phyloP scores from a whole-genome alignment of 92 coral and sea anemone genomes.

The Galaxea fascicularis region DNA sequence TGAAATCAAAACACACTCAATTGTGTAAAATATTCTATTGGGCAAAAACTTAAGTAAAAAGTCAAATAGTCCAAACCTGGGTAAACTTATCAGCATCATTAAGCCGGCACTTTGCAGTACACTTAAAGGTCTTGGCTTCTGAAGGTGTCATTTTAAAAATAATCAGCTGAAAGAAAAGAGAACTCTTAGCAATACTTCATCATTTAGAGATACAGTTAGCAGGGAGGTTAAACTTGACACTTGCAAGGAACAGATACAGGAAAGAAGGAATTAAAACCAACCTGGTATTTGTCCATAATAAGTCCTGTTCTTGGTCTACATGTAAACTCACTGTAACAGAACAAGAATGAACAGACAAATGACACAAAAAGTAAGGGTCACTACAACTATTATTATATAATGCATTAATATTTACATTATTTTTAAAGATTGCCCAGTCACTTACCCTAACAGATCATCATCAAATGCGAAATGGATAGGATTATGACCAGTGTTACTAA shows the following conservation, averaged over 20 bases:
- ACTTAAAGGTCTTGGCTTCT: slow-evolving; percentile 72
- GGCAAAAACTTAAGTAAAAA: no score
- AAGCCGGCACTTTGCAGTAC: slow-evolving; percentile 76
- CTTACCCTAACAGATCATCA: slow-evolving; percentile 83
- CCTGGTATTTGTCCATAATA: slow-evolving; percentile 86
- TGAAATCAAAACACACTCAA: no score
- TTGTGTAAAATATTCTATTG: no score
- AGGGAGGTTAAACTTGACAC: no score
- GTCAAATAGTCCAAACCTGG: slow-evolving; percentile 68
- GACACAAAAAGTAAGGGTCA: neutral
- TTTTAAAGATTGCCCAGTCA: neutral
- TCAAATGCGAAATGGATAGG: slow-evolving; percentile 91
- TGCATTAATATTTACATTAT: no score
- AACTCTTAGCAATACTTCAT: neutral
- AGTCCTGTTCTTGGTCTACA: slow-evolving; percentile 91
- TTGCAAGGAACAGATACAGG: neutral
- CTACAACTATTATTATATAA: no score
- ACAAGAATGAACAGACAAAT: neutral
- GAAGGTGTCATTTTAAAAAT: slow-evolving; percentile 86
- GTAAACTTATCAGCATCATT: slow-evolving; percentile 91
- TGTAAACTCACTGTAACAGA: slow-evolving; percentile 71
- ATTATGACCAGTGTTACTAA: slow-evolving; percentile 83
- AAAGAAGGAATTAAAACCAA: neutral
- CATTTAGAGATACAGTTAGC: neutral
- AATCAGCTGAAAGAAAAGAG: slow-evolving; percentile 69